Evolutionary conservation across 2,888 invertebrate genomes (phyloP).

Genomic region (Drosophila recens): DNA sequence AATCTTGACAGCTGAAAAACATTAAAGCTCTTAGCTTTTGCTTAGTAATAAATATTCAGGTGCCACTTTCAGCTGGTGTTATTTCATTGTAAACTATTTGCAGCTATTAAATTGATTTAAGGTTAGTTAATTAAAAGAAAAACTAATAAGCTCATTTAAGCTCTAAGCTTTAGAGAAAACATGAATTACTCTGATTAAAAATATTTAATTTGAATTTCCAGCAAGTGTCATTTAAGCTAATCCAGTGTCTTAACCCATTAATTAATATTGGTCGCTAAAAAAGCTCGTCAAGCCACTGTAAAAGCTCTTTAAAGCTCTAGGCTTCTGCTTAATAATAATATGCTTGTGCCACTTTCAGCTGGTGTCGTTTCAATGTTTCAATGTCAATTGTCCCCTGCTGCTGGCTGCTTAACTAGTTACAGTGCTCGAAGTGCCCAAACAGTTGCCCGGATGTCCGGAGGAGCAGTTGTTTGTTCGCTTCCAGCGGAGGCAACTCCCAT

Average conservation of each 20-base stretch:
- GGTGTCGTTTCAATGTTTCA: conserved; percentile 15
- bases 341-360: conserved; percentile 17
- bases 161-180: too few relatives aligned
- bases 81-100: background rate
- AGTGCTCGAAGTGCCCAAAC: conserved; percentile 39
- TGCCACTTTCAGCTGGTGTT: conserved; percentile 26
- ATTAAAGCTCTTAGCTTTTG: background rate
- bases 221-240: too few relatives aligned
- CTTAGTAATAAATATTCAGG: too few relatives aligned
- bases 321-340: background rate
- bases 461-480: conserved; percentile 15
- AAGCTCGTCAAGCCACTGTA: background rate
- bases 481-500: conserved; percentile 48
- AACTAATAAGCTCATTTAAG: too few relatives aligned
- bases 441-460: conserved; percentile 67
- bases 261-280: too few relatives aligned
- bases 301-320: background rate
- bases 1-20: background rate
- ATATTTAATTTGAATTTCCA: too few relatives aligned
- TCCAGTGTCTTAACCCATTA: too few relatives aligned
- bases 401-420: conserved; percentile 33
- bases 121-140: too few relatives aligned
- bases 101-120: too few relatives aligned
- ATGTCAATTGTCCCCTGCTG: background rate
- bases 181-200: too few relatives aligned